Evolutionary conservation across 1,140 invertebrate genomes (phyloP).

Genomic region (Drosophila equinoxialis): DNA sequence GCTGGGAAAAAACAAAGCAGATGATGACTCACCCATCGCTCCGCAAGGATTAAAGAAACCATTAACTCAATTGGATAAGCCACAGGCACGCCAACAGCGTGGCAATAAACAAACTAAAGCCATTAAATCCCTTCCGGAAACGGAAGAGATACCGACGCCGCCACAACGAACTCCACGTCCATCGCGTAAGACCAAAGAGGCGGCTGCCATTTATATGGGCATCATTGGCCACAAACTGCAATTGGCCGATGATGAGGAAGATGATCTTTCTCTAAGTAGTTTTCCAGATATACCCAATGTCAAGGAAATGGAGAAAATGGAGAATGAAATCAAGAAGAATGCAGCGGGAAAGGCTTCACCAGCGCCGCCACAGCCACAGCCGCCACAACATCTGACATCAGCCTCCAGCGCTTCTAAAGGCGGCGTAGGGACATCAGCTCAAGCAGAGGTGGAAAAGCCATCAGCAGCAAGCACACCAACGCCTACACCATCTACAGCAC

Average conservation of each 20-base stretch:
- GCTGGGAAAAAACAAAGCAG: constrained; percentile 46
- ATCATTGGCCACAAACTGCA: constrained; percentile 88
- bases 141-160: constrained; percentile 20
- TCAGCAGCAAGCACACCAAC: constrained; percentile 8
- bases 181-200: constrained; percentile 89
- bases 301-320: constrained; percentile 85
- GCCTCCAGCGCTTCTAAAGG: constrained; percentile 39
- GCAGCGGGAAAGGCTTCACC: constrained; percentile 59
- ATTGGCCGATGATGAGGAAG: constrained; percentile 85
- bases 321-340: constrained; percentile 86
- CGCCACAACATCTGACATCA: constrained; percentile 20
- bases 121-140: constrained; percentile 12
- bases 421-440: constrained; percentile 21
- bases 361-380: constrained; percentile 17
- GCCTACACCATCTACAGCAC: background rate
- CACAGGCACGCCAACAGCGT: constrained; percentile 39
- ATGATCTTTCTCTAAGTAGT: constrained; percentile 86
- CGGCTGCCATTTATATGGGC: constrained; percentile 90
- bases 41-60: constrained; percentile 59
- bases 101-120: constrained; percentile 48
- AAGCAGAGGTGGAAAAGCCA: constrained; percentile 37
- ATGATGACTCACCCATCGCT: constrained; percentile 28
- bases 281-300: constrained; percentile 88
- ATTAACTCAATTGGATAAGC: constrained; percentile 14
- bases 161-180: constrained; percentile 83